Percentiles rank a stretch among this genome's conserved stretches.
phyloP scores from a whole-genome alignment of 2,113 vertebrate species.

The Galbula dea region DNA sequence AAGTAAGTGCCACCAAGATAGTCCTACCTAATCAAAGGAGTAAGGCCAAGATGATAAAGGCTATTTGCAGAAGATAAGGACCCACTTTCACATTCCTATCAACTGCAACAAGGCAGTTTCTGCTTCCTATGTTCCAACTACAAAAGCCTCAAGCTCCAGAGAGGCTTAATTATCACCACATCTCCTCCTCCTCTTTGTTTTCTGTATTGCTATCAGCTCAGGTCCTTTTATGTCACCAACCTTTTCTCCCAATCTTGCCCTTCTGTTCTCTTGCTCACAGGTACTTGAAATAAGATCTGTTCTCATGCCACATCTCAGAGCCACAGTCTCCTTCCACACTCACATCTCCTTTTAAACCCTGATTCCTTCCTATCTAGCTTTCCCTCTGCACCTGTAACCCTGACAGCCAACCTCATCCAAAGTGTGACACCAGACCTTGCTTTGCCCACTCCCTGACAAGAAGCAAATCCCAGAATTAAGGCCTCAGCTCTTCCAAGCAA shows the following conservation, averaged over 20 bases:
- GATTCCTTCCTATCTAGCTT: background rate
- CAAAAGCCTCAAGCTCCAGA: background rate
- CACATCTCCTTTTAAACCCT: background rate
- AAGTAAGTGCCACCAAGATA: background rate
- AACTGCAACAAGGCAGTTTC: background rate
- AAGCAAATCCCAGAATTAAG: background rate
- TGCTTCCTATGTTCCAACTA: background rate
- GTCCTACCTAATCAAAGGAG: background rate
- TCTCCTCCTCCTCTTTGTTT: background rate
- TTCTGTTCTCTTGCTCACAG: background rate
- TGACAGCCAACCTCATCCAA: background rate
- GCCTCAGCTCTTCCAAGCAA: background rate
- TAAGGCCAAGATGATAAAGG: background rate
- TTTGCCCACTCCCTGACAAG: background rate
- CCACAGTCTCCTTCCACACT: rapidly evolving
- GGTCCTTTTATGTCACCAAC: background rate
- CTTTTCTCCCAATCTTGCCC: background rate
- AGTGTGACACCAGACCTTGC: background rate
- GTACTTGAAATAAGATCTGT: background rate
- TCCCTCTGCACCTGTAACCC: background rate
- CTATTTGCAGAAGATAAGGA: constrained; percentile 8
- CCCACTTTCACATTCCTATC: background rate
- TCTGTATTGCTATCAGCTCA: background rate
- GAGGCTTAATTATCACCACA: background rate
- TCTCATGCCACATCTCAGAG: background rate